Conservation (phyloP, 2,113 vertebrate species). For the Dicentrarchus labrax region DNA sequence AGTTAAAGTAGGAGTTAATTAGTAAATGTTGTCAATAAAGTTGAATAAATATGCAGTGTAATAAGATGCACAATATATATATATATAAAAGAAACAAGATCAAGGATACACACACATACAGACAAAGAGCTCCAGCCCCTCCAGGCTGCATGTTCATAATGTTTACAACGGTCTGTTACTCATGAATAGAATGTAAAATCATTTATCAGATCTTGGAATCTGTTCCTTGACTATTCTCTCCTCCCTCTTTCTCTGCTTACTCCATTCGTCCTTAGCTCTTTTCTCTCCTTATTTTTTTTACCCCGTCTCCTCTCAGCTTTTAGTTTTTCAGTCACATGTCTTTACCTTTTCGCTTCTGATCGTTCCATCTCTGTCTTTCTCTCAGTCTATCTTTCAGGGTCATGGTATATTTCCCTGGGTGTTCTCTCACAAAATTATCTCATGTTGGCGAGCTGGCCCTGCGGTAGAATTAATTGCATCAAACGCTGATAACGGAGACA, state of each 20-base stretch:
- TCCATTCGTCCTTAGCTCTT: not conserved
- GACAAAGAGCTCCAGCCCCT: conserved; percentile 1
- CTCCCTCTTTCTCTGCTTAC: not conserved
- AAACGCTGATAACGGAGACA: conserved; percentile 69
- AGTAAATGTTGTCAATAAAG: too few relatives aligned
- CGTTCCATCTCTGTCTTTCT: conserved; percentile 37
- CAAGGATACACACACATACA: not conserved
- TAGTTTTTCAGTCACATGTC: not conserved
- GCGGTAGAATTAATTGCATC: conserved; percentile 73
- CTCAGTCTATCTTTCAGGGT: conserved; percentile 45
- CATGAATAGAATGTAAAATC: conserved; percentile 48
- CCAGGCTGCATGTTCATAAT: conserved; percentile 34
- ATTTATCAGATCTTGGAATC: conserved; percentile 16
- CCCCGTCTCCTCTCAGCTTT: not conserved
- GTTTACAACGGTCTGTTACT: conserved; percentile 27
- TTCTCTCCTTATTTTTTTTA: not conserved
- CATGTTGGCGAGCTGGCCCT: conserved; percentile 64
- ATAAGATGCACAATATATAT: not conserved
- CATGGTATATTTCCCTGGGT: conserved; percentile 72
- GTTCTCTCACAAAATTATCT: conserved; percentile 70
- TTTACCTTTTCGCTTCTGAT: conserved; percentile 26
- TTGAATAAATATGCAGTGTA: not conserved
- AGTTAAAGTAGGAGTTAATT: not conserved
- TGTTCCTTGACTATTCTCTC: not conserved
- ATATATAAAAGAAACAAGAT: too few relatives aligned